Percentiles rank a stretch among this genome's conserved stretches.
Evolutionary conservation across 1,140 invertebrate genomes (phyloP).

Genomic region (Vanessa tameamea): DNA sequence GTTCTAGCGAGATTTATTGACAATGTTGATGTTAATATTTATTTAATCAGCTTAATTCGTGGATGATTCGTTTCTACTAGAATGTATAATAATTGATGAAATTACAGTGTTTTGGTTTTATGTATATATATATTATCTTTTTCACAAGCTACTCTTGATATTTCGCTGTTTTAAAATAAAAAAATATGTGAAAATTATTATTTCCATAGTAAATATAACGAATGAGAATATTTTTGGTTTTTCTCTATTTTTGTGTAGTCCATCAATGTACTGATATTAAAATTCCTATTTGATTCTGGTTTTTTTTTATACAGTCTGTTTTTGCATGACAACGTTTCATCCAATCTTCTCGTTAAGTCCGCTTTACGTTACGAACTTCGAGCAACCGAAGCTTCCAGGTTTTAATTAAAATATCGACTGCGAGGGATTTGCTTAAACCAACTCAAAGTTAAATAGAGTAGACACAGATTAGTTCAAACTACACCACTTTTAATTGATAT

Average conservation of each 20-base stretch:
- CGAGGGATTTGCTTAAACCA: neutral
- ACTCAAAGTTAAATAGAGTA: neutral
- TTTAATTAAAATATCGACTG: neutral
- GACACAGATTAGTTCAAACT: neutral
- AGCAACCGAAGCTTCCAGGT: slow-evolving; percentile 3
- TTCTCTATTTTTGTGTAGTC: no score
- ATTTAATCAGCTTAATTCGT: neutral
- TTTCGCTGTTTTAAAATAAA: no score
- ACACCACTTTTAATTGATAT: neutral
- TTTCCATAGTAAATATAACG: no score
- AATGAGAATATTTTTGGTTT: no score
- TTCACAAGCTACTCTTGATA: no score
- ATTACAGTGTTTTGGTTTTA: neutral
- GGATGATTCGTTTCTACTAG: neutral
- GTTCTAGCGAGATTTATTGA: neutral
- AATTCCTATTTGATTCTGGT: neutral
- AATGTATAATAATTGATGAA: neutral
- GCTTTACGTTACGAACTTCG: neutral
- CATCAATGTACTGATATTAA: no score
- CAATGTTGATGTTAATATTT: neutral
- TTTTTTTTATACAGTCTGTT: neutral
- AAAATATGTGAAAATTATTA: no score
- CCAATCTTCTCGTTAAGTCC: neutral
- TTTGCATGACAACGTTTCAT: neutral
- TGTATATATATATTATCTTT: no score